Evolutionary conservation across 2,888 invertebrate species (phyloP), one percentile per base, ranked within the genome.

Genomic region (Tenthredo livida): DNA sequence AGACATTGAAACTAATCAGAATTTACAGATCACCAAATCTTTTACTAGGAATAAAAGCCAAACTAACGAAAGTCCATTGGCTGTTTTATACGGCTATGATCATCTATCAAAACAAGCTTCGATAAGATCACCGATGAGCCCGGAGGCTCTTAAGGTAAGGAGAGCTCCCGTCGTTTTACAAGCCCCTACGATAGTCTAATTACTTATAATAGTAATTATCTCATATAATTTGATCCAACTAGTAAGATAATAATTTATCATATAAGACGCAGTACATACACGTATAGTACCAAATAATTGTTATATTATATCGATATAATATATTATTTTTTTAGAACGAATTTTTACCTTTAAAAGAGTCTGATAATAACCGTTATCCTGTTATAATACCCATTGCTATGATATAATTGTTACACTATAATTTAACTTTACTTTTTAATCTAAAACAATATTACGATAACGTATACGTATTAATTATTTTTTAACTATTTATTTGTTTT

Each of bases 91-190:
- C 88, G 92, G 93, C 89, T 93, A 93, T 86, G 91, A 91, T 88
- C 92, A 91, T 86, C 91, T 92, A 84, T 88, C 90, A 67, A 92
- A 92, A 87, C 91, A 91, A 67, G 88, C 91, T 85, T 90, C 92
- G 73, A 90, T 93, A 85, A 93, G 93, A 87, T 90, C 90, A 92
- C 94, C 93, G 85, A 94, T 94, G 93, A 95, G 94, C 93, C 97
- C 96, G 92, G 97, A 95, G 94, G 96, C 96, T 94, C 96, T 97
- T 95, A 97, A 97, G 96, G 97, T 97, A 95, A 97, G 97, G 94
- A 96, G 97, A 94, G 97, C 97, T 92, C 97, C 97, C 93, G 97
- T 97, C 95, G 97, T 97, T 94, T 95, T 97, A 94, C 97, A 97
- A 95, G 97, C 97, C 91, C 97, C 97, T 94, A 97, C 97, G 95